These are phyloP conservation scores for Cyprinodon tularosa DNA, from an alignment of 2,113 vertebrate species.

Conservation along the genomic window DNA sequence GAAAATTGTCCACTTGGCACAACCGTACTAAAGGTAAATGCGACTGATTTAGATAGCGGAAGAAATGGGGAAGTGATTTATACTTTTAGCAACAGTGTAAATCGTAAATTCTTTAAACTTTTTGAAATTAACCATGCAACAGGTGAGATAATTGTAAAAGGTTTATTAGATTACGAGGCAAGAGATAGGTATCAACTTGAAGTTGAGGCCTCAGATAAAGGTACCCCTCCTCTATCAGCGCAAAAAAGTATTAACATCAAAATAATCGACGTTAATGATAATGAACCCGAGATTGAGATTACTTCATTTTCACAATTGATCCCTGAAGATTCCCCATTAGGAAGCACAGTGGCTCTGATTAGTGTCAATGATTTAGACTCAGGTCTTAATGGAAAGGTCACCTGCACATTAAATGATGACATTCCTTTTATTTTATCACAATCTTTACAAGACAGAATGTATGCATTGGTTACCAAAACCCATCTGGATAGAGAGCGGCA, in stretches of 20 bases:
- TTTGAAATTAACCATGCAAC: slow-evolving; percentile 63
- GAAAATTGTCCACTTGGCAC: slow-evolving; percentile 58
- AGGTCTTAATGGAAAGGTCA: slow-evolving; percentile 53
- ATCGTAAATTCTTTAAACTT: slow-evolving; percentile 10
- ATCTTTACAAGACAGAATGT: slow-evolving; percentile 57
- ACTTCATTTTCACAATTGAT: slow-evolving; percentile 26
- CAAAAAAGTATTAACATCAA: slow-evolving; percentile 28
- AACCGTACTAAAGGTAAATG: slow-evolving; percentile 67
- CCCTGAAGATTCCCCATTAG: slow-evolving; percentile 29
- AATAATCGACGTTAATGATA: slow-evolving; percentile 47
- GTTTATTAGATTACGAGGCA: slow-evolving; percentile 63
- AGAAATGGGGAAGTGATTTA: slow-evolving; percentile 66
- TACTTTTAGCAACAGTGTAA: slow-evolving; percentile 59
- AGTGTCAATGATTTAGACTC: slow-evolving; percentile 51
- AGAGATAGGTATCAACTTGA: slow-evolving; percentile 69
- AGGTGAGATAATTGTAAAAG: slow-evolving; percentile 68
- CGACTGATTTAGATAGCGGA: slow-evolving; percentile 72
- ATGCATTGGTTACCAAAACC: slow-evolving; percentile 44
- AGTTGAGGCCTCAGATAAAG: slow-evolving; percentile 70
- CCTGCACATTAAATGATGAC: slow-evolving; percentile 47
- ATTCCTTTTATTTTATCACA: slow-evolving; percentile 36
- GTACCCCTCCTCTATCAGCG: accelerated
- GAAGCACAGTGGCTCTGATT: slow-evolving; percentile 45
- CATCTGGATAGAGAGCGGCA: slow-evolving; percentile 68
- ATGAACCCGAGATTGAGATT: slow-evolving; percentile 29